Evolutionary conservation across 2,797 vertebrate species (phyloP).

Genomic region (Thaleichthys pacificus): DNA sequence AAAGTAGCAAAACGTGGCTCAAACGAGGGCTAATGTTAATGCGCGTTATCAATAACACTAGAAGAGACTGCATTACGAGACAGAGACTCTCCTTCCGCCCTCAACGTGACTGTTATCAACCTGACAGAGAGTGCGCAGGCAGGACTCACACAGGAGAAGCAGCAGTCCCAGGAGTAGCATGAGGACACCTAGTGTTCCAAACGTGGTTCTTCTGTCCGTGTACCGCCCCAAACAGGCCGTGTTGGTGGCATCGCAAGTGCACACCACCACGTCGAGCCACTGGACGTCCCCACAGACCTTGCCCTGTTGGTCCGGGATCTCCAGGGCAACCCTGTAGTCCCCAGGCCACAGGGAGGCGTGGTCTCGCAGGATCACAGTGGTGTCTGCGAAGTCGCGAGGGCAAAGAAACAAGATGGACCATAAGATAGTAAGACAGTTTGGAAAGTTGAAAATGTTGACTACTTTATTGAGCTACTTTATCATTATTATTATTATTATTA

Average conservation of each 20-base stretch:
- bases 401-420: neutral
- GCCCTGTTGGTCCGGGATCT: constrained; percentile 72
- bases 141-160: constrained; percentile 74
- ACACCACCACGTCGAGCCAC: constrained; percentile 63
- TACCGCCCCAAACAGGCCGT: constrained; percentile 8
- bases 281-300: constrained; percentile 60
- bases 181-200: constrained; percentile 65
- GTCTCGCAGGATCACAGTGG: constrained; percentile 64
- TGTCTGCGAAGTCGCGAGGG: constrained; percentile 50
- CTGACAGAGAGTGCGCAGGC: neutral
- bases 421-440: neutral
- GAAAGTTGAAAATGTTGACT: no score
- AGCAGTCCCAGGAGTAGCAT: constrained; percentile 75
- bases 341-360: constrained; percentile 67
- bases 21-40: neutral
- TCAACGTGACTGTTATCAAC: neutral
- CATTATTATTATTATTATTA: no score
- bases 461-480: no score
- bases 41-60: neutral
- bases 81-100: no score
- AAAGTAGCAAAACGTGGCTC: neutral
- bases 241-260: constrained; percentile 51
- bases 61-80: neutral
- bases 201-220: fast-evolving
- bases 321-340: constrained; percentile 56